Evolutionary conservation across 2,888 invertebrate species (phyloP).

Genomic region (Amphipyra tragopoginis): DNA sequence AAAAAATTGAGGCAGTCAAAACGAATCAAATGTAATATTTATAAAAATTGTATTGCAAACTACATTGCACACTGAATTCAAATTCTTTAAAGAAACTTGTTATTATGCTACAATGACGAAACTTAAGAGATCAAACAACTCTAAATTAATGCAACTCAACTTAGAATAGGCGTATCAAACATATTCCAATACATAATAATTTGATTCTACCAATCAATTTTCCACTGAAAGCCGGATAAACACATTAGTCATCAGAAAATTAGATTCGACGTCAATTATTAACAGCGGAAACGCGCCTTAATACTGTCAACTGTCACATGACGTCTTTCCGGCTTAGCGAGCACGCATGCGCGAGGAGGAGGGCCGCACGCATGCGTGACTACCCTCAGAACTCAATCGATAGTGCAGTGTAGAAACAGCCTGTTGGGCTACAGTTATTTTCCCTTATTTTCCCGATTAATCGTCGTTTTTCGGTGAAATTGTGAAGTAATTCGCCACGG

Average conservation of each 20-base stretch:
- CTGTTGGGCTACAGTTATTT: conserved; percentile 81
- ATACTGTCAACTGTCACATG: conserved; percentile 80
- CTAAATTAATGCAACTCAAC: not conserved
- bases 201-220: conserved; percentile 10
- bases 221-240: conserved; percentile 21
- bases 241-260: conserved; percentile 45
- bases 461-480: conserved; percentile 66
- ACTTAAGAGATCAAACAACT: not conserved
- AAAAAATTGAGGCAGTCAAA: too few species aligned
- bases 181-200: conserved; percentile 20
- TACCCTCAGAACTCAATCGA: conserved; percentile 76
- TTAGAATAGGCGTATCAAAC: not conserved
- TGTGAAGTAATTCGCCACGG: conserved; percentile 75
- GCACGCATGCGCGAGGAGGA: conserved; percentile 56
- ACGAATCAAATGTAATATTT: too few species aligned
- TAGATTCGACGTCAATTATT: conserved; percentile 45
- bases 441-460: conserved; percentile 69
- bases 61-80: too few species aligned
- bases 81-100: too few species aligned
- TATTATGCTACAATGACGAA: not conserved
- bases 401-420: conserved; percentile 85
- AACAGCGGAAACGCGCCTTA: conserved; percentile 59
- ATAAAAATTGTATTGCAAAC: too few species aligned
- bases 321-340: conserved; percentile 77
- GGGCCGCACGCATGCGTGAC: conserved; percentile 74